Conservation (phyloP, 2,797 vertebrate species). For the Acomys russatus region DNA sequence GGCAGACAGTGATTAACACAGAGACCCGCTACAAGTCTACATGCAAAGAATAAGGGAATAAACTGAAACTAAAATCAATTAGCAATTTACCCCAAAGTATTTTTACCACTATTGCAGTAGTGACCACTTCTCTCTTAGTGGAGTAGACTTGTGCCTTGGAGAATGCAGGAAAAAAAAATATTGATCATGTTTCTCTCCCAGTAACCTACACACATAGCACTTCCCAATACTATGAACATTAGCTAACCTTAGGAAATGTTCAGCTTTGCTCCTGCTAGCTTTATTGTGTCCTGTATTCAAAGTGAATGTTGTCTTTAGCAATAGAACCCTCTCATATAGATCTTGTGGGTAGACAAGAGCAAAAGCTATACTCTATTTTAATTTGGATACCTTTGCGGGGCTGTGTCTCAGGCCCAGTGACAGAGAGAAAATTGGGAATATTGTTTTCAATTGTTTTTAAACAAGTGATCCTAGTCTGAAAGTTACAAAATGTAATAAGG, state of each 20-base stretch:
- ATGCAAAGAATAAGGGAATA: neutral
- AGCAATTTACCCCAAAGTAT: neutral
- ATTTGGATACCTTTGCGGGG: neutral
- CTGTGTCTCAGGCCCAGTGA: neutral
- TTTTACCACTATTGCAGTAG: neutral
- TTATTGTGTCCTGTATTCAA: neutral
- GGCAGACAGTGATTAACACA: no score
- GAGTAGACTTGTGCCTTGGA: neutral
- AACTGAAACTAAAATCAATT: neutral
- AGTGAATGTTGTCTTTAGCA: neutral
- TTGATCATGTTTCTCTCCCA: neutral
- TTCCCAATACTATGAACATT: neutral
- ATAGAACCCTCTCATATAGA: neutral
- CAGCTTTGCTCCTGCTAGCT: neutral
- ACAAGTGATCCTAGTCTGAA: neutral
- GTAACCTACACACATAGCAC: no score
- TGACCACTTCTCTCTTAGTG: neutral
- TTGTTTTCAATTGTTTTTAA: neutral
- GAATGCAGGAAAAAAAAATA: neutral
- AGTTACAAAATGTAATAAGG: neutral
- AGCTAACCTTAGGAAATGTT: neutral
- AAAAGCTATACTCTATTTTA: neutral
- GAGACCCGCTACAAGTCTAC: neutral
- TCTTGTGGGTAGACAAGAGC: neutral
- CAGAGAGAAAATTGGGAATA: neutral